A percentile compares a stretch with the other conserved stretches of the same genome.
Conservation (phyloP, 2,797 vertebrate genomes). For the Erpetoichthys calabaricus region DNA sequence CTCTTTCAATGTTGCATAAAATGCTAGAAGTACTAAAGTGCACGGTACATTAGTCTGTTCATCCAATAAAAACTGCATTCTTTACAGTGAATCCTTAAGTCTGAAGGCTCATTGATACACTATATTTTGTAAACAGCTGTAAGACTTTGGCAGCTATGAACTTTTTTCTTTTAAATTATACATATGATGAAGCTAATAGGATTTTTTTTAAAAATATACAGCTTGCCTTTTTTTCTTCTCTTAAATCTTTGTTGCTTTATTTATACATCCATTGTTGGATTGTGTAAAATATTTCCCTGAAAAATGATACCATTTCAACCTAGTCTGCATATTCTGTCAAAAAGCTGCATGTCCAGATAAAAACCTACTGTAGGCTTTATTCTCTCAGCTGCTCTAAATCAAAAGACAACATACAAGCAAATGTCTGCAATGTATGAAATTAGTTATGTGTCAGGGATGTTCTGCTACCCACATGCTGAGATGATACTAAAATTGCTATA, state of each 20-base stretch:
- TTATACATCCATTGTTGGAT: no score
- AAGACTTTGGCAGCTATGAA: slow-evolving; percentile 43
- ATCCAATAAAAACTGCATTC: slow-evolving; percentile 81
- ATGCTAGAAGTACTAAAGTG: slow-evolving; percentile 85
- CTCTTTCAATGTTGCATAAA: slow-evolving; percentile 98
- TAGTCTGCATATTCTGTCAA: no score
- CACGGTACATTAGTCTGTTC: slow-evolving; percentile 98
- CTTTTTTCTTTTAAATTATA: slow-evolving; percentile 2
- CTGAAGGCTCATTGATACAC: slow-evolving; percentile 60
- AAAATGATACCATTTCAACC: no score
- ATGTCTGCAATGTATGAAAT: slow-evolving; percentile 30
- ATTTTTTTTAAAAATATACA: not conserved
- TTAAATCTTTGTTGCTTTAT: no score
- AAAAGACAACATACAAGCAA: slow-evolving; percentile 35
- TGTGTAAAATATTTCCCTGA: no score
- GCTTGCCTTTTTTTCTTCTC: not conserved
- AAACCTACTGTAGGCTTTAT: no score
- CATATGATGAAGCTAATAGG: not conserved
- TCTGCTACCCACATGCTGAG: slow-evolving; percentile 52
- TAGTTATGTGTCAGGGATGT: slow-evolving; percentile 41
- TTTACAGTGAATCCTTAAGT: slow-evolving; percentile 68
- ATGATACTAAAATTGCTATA: slow-evolving; percentile 55
- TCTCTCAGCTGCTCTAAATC: no score
- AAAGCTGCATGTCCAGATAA: no score
- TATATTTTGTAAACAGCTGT: slow-evolving; percentile 70